Percentiles rank a stretch among this genome's conserved stretches.
phyloP scores from a whole-genome alignment of 2,113 vertebrate genomes.

The Eptatretus burgeri region DNA sequence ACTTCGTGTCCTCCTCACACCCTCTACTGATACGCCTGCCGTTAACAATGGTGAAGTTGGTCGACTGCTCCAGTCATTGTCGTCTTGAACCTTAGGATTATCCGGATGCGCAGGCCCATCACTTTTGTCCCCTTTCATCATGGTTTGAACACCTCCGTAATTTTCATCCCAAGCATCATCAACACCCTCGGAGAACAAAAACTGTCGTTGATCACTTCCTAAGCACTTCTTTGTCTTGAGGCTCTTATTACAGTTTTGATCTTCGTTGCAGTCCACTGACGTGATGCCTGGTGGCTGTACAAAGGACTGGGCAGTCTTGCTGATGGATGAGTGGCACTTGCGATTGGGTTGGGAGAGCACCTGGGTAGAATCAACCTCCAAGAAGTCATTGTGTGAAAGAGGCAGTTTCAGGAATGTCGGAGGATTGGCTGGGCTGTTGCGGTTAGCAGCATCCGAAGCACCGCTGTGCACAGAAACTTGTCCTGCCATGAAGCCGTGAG shows the following conservation, averaged over 20 bases:
- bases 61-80: too few species aligned
- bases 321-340: constrained; percentile 48
- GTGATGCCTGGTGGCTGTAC: constrained; percentile 30
- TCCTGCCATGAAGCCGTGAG: too few species aligned
- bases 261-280: constrained; percentile 27
- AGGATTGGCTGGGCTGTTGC: constrained; percentile 24
- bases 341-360: constrained; percentile 54
- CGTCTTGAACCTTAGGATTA: too few species aligned
- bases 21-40: constrained; percentile 41
- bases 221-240: constrained; percentile 38
- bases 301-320: constrained; percentile 56
- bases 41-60: constrained; percentile 9
- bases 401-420: constrained; percentile 63
- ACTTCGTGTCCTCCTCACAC: constrained; percentile 48
- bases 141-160: too few species aligned
- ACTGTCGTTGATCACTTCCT: constrained; percentile 16
- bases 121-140: too few species aligned
- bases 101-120: too few species aligned
- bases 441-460: constrained; percentile 34
- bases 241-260: constrained; percentile 63
- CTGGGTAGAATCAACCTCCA: constrained; percentile 50
- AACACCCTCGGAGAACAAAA: constrained; percentile 9
- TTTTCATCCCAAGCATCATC: too few species aligned
- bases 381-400: constrained; percentile 64
- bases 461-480: neutral